Conservation (phyloP, 2,113 vertebrate species). For the Garra rufa region DNA sequence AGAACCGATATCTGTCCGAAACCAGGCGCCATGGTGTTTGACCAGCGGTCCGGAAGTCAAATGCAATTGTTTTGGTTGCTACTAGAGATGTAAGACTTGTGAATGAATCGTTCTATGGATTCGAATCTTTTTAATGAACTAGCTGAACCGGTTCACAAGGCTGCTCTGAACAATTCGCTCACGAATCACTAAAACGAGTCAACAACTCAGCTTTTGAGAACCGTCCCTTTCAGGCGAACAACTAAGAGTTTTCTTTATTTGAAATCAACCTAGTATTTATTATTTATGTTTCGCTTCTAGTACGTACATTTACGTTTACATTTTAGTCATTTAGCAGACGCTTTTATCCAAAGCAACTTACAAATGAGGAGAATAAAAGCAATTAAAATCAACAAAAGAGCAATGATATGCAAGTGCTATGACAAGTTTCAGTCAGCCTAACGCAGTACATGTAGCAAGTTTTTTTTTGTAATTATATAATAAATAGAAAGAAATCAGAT, state of each 20-base stretch:
- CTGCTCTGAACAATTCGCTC: background rate
- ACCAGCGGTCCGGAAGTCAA: background rate
- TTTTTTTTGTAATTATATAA: too few species aligned
- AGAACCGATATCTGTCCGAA: background rate
- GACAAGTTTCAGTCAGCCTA: too few species aligned
- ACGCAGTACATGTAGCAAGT: too few species aligned
- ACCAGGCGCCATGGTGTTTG: background rate
- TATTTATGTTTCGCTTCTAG: background rate
- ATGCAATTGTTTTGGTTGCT: background rate
- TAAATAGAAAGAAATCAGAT: too few species aligned
- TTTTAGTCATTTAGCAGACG: too few species aligned
- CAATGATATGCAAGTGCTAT: too few species aligned
- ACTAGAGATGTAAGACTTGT: background rate
- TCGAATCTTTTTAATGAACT: constrained; percentile 11
- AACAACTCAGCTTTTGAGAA: too few species aligned
- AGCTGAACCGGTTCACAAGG: background rate
- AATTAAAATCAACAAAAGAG: too few species aligned
- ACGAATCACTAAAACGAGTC: background rate
- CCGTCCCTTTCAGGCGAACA: too few species aligned
- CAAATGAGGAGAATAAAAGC: too few species aligned
- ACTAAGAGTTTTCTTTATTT: background rate
- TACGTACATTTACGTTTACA: too few species aligned
- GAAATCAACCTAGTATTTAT: background rate
- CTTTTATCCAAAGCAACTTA: too few species aligned
- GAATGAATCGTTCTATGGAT: background rate